phyloP scores from a whole-genome alignment of 2,888 invertebrate species.

The Formica aserva region DNA sequence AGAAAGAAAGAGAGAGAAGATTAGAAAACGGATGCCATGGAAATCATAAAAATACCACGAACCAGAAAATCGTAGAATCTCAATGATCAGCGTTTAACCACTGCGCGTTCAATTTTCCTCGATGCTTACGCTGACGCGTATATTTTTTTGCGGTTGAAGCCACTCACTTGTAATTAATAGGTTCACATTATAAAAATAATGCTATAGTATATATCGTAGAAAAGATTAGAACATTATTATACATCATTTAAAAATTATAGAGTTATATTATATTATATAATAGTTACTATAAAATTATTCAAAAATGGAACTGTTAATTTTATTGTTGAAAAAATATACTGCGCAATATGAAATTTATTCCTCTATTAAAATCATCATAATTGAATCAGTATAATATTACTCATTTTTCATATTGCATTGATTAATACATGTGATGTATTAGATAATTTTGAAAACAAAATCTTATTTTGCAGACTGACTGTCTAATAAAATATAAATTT shows the following conservation, averaged over 20 bases:
- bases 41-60: slow-evolving; percentile 55
- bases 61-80: slow-evolving; percentile 53
- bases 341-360: neutral
- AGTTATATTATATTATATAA: neutral
- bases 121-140: slow-evolving; percentile 13
- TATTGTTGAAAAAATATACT: neutral
- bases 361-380: neutral
- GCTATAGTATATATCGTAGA: neutral
- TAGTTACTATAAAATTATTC: neutral
- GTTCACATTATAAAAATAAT: neutral
- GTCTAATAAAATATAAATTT: slow-evolving; percentile 58
- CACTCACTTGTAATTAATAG: slow-evolving; percentile 42
- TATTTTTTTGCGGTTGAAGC: slow-evolving; percentile 32
- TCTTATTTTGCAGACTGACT: neutral
- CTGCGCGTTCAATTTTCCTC: slow-evolving; percentile 33
- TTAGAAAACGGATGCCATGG: slow-evolving; percentile 46
- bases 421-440: neutral
- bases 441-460: neutral
- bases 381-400: neutral
- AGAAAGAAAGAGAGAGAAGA: slow-evolving; percentile 23
- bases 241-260: neutral
- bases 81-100: slow-evolving; percentile 52
- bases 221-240: neutral
- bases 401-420: neutral
- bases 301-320: neutral